Conservation (phyloP, 2,113 vertebrate genomes). For the Manacus vitellinus region DNA sequence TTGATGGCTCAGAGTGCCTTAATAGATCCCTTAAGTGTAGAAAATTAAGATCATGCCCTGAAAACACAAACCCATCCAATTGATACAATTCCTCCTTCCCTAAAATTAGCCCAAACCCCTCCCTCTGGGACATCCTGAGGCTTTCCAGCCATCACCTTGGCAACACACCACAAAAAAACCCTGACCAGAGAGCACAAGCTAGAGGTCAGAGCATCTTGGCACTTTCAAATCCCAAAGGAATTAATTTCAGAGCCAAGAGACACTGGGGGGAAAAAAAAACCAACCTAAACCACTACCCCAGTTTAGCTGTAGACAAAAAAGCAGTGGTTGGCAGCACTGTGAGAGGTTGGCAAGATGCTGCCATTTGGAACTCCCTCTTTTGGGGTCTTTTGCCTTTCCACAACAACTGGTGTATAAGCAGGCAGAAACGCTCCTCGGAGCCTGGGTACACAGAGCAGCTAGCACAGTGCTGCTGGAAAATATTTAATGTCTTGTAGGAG, state of each 20-base stretch:
- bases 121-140: background rate
- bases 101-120: background rate
- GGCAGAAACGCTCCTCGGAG: background rate
- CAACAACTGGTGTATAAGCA: rapidly evolving
- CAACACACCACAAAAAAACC: background rate
- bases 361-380: background rate
- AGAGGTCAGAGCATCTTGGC: background rate
- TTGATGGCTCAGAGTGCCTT: background rate
- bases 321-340: background rate
- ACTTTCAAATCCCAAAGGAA: background rate
- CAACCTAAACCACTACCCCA: background rate
- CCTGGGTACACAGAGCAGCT: background rate
- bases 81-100: background rate
- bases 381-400: background rate
- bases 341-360: background rate
- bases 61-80: background rate
- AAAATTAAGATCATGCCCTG: background rate
- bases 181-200: rapidly evolving
- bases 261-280: background rate
- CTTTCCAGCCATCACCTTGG: background rate
- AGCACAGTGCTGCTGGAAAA: background rate
- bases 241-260: background rate
- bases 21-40: background rate
- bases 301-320: background rate
- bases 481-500: constrained; percentile 24